Percentiles rank a stretch among this genome's conserved stretches.
These are phyloP conservation scores for Trinorchestia longiramus DNA, from an alignment of 1,140 invertebrate genomes.

Conservation along the genomic window DNA sequence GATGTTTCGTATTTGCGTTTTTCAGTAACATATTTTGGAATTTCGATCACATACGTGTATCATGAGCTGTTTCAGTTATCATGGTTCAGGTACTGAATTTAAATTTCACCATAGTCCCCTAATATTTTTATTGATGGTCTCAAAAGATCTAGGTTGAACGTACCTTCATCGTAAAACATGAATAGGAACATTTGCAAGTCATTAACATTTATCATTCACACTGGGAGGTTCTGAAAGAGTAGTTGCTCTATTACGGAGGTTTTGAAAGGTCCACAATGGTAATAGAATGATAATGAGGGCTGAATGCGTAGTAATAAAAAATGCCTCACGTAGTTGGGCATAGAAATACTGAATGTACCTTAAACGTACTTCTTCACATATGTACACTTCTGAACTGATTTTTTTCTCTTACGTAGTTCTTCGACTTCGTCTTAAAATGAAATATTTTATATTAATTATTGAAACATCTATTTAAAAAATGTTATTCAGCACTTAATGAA, in stretches of 20 bases:
- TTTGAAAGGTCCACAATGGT: conserved; percentile 9
- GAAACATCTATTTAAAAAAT: no score
- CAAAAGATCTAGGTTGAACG: background rate
- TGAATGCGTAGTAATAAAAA: background rate
- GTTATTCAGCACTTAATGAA: conserved; percentile 13
- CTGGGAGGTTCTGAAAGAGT: background rate
- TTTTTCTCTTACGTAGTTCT: background rate
- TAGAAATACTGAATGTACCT: background rate
- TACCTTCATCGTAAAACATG: background rate
- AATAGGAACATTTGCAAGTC: background rate
- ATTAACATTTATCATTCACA: background rate
- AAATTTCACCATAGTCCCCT: no score
- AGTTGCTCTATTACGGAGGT: background rate
- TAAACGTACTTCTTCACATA: background rate
- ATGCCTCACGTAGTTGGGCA: background rate
- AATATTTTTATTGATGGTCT: background rate
- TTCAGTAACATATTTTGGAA: no score
- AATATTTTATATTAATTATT: no score
- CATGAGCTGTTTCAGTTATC: no score
- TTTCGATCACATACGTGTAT: no score
- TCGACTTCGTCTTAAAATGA: no score
- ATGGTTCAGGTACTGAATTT: no score
- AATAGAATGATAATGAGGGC: background rate
- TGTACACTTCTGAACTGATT: background rate
- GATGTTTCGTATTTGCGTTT: no score